Percentiles rank a stretch among this genome's conserved stretches.
These are phyloP conservation scores for Drosophila neocordata DNA, from an alignment of 1,140 invertebrate genomes.

Conservation along the genomic window DNA sequence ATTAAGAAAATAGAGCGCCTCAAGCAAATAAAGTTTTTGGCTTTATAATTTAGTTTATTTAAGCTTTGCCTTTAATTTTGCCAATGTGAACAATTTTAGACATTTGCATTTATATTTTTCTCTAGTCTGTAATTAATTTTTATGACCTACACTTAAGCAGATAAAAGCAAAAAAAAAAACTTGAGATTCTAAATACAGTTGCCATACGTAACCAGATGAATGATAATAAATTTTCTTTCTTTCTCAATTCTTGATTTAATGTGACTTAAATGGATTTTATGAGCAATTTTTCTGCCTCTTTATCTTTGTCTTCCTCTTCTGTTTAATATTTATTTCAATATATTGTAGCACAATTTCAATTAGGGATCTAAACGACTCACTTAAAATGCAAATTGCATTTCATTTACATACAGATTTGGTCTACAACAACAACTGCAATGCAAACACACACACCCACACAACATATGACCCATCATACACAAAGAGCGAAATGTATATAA, in stretches of 20 bases:
- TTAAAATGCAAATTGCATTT: slow-evolving; percentile 77
- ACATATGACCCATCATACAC: slow-evolving; percentile 6
- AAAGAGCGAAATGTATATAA: slow-evolving; percentile 27
- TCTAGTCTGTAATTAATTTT: slow-evolving; percentile 3
- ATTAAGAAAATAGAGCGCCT: too few species aligned
- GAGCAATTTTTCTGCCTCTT: slow-evolving; percentile 26
- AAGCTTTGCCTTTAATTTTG: too few species aligned
- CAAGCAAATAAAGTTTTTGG: too few species aligned
- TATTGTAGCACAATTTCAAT: slow-evolving; percentile 60
- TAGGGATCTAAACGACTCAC: slow-evolving; percentile 74
- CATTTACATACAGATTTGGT: slow-evolving; percentile 59
- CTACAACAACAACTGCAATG: slow-evolving; percentile 33
- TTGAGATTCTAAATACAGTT: not conserved
- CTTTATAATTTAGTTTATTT: too few species aligned
- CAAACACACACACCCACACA: slow-evolving; percentile 7
- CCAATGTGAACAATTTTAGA: too few species aligned
- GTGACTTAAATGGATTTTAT: slow-evolving; percentile 33
- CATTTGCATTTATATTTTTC: too few species aligned
- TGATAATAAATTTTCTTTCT: slow-evolving; percentile 17
- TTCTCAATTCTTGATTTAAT: slow-evolving; percentile 8
- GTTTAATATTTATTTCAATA: slow-evolving; percentile 61
- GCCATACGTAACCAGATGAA: not conserved
- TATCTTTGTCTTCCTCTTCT: slow-evolving; percentile 1
- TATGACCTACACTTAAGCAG: not conserved
- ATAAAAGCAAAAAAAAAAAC: not conserved